Conservation (phyloP, 2,797 vertebrate species). For the Dallia pectoralis region DNA sequence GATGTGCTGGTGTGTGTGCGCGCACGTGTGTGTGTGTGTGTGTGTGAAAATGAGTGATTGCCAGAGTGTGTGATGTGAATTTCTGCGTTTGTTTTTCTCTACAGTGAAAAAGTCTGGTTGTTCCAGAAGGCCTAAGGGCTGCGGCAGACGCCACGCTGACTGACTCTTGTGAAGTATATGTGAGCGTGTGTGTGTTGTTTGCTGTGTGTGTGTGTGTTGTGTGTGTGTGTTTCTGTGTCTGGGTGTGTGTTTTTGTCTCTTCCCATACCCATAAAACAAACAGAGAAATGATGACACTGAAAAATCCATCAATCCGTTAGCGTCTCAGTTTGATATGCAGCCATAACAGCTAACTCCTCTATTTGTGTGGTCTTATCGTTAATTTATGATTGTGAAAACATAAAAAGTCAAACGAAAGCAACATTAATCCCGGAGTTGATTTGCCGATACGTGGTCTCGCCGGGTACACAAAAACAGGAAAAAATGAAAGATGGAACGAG, state of each 20-base stretch:
- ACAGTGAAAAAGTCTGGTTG: neutral
- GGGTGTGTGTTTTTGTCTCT: neutral
- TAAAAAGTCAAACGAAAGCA: neutral
- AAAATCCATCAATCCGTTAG: neutral
- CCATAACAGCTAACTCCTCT: slow-evolving; percentile 1
- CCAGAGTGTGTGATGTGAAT: slow-evolving; percentile 1
- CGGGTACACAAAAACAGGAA: slow-evolving; percentile 14
- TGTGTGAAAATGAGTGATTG: neutral
- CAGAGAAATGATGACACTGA: neutral
- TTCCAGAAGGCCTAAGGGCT: neutral
- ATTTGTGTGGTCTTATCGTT: slow-evolving; percentile 3
- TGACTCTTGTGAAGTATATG: neutral
- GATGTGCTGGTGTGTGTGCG: neutral
- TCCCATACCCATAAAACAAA: slow-evolving; percentile 16
- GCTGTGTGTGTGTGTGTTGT: slow-evolving; percentile 4
- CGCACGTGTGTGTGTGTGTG: neutral
- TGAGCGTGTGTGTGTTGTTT: slow-evolving; percentile 12
- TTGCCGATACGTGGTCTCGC: slow-evolving; percentile 1
- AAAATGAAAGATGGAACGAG: neutral
- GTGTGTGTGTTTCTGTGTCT: neutral
- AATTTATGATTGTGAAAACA: slow-evolving; percentile 18
- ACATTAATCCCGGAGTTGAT: slow-evolving; percentile 19
- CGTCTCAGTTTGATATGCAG: neutral
- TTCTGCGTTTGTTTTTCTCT: neutral
- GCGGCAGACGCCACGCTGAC: slow-evolving; percentile 2